Conservation (phyloP, 2,797 vertebrate species). For the Ceryle rudis region DNA sequence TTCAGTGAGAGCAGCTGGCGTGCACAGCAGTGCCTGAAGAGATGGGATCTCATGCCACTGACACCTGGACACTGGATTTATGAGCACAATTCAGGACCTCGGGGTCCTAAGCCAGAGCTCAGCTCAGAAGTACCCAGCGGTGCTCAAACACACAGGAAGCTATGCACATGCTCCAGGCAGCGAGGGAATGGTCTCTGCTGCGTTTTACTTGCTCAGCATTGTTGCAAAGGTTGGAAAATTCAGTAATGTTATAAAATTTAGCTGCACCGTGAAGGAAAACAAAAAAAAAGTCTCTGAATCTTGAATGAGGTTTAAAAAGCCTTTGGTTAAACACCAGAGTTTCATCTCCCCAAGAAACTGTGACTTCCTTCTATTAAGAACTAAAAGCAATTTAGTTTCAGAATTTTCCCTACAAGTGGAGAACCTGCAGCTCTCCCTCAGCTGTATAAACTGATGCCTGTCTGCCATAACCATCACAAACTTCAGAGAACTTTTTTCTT, state of each 20-base stretch:
- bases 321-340: neutral
- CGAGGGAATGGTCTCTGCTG: neutral
- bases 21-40: neutral
- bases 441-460: neutral
- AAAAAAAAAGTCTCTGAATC: neutral
- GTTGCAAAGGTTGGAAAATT: neutral
- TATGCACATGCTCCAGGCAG: neutral
- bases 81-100: neutral
- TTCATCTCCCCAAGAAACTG: neutral
- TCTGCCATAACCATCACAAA: neutral
- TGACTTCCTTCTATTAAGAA: neutral
- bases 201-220: neutral
- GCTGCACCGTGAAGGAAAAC: neutral
- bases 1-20: neutral
- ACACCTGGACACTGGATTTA: neutral
- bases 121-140: neutral
- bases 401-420: neutral
- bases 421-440: neutral
- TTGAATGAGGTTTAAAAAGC: neutral
- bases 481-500: neutral
- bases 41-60: accelerated
- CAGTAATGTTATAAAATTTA: neutral
- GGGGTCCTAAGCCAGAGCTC: accelerated
- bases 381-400: neutral
- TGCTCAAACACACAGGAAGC: neutral